phyloP scores from a whole-genome alignment of 2,113 vertebrate genomes.

The Cathartes aura region DNA sequence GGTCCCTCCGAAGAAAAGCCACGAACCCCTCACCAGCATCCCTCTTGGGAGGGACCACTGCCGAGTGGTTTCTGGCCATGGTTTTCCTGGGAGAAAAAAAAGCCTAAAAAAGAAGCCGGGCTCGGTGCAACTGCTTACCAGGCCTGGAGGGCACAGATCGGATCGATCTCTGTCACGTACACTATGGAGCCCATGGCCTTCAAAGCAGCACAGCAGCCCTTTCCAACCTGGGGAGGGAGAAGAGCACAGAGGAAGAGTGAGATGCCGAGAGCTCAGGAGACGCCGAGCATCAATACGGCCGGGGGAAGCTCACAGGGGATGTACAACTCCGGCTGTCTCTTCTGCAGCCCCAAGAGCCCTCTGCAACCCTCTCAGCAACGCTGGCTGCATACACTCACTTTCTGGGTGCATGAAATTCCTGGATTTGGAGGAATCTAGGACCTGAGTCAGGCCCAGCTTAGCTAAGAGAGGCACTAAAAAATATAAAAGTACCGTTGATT shows the following conservation, averaged over 20 bases:
- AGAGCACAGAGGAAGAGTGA: neutral
- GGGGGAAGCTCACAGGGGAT: fast-evolving
- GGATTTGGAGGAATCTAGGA: neutral
- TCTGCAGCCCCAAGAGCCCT: neutral
- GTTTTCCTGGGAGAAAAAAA: neutral
- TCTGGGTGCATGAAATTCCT: fast-evolving
- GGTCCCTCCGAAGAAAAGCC: neutral
- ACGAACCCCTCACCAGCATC: neutral
- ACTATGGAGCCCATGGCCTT: constrained; percentile 98
- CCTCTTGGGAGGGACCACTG: fast-evolving
- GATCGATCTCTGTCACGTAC: constrained; percentile 97
- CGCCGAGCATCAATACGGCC: fast-evolving
- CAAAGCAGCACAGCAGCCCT: constrained; percentile 94
- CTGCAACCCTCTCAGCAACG: too few species aligned
- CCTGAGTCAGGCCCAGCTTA: neutral
- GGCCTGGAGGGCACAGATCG: constrained; percentile 97
- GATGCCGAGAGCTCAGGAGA: neutral
- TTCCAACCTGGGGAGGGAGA: constrained; percentile 85
- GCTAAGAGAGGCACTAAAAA: neutral
- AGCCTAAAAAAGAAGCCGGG: neutral
- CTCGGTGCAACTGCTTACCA: constrained; percentile 78
- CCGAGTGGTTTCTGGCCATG: fast-evolving
- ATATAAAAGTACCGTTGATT: fast-evolving
- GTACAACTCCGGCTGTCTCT: fast-evolving
- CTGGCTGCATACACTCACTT: fast-evolving